Evolutionary conservation across 2,797 vertebrate genomes (phyloP).

Genomic region (Acrossocheilus wenchowensis): DNA sequence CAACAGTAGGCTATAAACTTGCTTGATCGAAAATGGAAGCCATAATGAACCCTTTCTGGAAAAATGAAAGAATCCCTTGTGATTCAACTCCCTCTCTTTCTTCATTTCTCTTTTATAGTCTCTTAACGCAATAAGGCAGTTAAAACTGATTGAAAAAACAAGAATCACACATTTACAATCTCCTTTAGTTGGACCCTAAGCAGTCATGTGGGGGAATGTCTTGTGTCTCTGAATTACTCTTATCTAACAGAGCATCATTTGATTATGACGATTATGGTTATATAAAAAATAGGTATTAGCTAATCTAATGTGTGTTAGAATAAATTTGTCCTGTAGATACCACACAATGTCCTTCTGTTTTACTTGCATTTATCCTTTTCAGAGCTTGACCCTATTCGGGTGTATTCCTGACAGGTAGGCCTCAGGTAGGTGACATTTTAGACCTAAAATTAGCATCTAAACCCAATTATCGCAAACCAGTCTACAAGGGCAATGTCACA

Average conservation of each 20-base stretch:
- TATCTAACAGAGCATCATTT: slow-evolving; percentile 10
- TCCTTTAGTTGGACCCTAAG: neutral
- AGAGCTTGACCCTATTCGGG: neutral
- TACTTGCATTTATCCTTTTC: neutral
- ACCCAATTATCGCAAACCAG: neutral
- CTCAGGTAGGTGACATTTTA: neutral
- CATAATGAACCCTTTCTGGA: neutral
- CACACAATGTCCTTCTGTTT: neutral
- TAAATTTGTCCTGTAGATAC: neutral
- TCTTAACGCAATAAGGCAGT: neutral
- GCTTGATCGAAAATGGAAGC: neutral
- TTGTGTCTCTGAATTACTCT: neutral
- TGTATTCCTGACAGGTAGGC: neutral
- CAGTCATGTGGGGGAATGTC: slow-evolving; percentile 14
- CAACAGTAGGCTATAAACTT: neutral
- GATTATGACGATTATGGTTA: neutral
- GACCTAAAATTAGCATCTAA: slow-evolving; percentile 7
- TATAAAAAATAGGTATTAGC: neutral
- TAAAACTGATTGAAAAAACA: slow-evolving; percentile 43
- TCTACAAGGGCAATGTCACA: neutral
- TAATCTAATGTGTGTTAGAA: neutral
- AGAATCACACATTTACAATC: slow-evolving; percentile 40
- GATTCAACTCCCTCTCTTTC: neutral
- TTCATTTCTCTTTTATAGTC: neutral
- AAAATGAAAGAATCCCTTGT: neutral